phyloP scores from a whole-genome alignment of 2,888 invertebrate species.

The Rhagonycha lutea region DNA sequence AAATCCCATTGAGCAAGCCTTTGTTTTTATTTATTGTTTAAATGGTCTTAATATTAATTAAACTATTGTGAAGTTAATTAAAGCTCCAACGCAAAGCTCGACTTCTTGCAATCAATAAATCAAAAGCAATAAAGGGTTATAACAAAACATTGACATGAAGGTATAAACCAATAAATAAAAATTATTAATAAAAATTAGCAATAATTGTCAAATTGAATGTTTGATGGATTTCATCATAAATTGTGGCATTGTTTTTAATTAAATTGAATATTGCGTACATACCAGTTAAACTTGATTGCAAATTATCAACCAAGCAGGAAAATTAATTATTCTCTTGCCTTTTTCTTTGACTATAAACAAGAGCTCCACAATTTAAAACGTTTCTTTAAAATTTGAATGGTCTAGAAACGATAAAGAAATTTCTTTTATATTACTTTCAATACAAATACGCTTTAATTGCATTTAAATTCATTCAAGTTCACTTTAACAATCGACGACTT shows the following conservation, averaged over 20 bases:
- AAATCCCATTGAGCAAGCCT: background rate
- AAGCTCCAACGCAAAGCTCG: background rate
- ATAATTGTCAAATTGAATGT: background rate
- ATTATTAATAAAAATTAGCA: background rate
- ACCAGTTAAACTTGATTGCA: background rate
- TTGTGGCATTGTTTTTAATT: background rate
- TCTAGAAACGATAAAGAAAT: background rate
- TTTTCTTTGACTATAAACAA: background rate
- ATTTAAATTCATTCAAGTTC: background rate
- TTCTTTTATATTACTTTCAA: background rate
- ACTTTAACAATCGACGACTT: background rate
- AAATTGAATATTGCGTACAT: background rate
- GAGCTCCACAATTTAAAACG: background rate
- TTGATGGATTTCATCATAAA: background rate
- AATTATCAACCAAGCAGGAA: background rate
- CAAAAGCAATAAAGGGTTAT: background rate
- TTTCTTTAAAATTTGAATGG: background rate
- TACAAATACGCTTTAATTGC: background rate
- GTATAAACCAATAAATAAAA: background rate
- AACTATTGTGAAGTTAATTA: background rate
- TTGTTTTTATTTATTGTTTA: background rate
- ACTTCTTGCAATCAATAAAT: background rate
- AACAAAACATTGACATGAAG: background rate
- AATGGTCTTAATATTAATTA: background rate
- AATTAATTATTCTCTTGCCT: background rate